Base-by-base conservation (phyloP, 2,888 invertebrate species). In the Macrosiphum euphorbiae region DNA sequence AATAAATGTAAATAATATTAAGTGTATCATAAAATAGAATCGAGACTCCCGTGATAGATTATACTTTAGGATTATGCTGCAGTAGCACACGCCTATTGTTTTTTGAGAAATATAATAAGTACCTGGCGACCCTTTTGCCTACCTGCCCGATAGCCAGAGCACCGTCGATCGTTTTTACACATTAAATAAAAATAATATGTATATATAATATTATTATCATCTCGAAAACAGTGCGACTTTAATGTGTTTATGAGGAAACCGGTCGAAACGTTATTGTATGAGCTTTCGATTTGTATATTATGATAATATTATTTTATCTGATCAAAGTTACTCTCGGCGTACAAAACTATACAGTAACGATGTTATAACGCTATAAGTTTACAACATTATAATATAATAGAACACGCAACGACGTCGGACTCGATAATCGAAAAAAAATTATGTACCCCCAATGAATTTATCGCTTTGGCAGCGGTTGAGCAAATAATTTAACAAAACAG, bases 401-500 rank as follows among this genome's bases (percentile, higher is more conserved):
- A 78, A 78, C 78, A 20, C 58, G 26, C 78, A 35, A 35, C 78
- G 78, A 35, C 13, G 78, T 41, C 78, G 86, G 86, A 86, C 86
- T 86, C 86, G 86, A 86, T 86, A 86, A 44, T 86, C 86, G 44
- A 86, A 86, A 86, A 44, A 44, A 86, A 86, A 86, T 47, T 47
- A 86, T 28, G 44, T 28, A 47, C 44, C 86, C 86, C 86, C 13
- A 86, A 47, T 28, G 86, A 86, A 44, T 86, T 86, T 86, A 86
- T 86, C 86, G 47, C n/a, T 47, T 47, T 86, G 44, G 86, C 86
- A 86, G 47, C 16, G 28, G 44, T 86, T 28, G 44, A 86, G 47
- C 47, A 86, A 86, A 86, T 86, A 86, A 86, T 86, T 86, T 86
- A 86, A 78, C 78, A 78, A 78, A 78, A 78, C 78, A 78, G 35